phyloP scores from a whole-genome alignment of 2,113 vertebrate species.

The Eurystomus gularis region DNA sequence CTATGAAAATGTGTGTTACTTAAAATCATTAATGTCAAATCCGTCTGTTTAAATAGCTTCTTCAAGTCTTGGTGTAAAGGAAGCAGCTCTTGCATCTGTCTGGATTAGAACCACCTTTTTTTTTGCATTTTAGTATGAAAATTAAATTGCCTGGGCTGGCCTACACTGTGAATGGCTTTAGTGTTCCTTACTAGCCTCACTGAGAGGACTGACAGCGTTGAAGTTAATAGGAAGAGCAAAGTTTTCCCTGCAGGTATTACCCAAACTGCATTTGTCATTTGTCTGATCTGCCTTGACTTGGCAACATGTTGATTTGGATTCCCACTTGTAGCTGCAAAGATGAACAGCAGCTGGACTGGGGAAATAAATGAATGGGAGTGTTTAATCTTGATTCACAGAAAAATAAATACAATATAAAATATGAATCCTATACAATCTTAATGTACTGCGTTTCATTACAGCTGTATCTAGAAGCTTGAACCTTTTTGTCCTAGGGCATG shows the following conservation, averaged over 20 bases:
- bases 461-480: neutral
- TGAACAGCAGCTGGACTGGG: neutral
- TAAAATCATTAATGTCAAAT: neutral
- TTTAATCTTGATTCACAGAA: neutral
- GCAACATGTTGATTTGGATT: accelerated
- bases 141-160: neutral
- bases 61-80: neutral
- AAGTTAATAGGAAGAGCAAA: neutral
- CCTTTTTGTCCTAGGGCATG: neutral
- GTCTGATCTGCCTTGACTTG: neutral
- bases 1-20: neutral
- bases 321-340: neutral
- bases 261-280: neutral
- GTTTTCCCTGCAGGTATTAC: neutral
- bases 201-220: accelerated
- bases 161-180: neutral
- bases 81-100: neutral
- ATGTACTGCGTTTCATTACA: neutral
- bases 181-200: neutral
- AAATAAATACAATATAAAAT: neutral
- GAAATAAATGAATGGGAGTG: neutral
- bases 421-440: neutral
- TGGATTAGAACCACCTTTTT: neutral
- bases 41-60: neutral
- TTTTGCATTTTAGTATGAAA: neutral